Percentiles rank a stretch among this genome's conserved stretches.
Evolutionary conservation across 2,797 vertebrate species (phyloP).

Genomic region (Cuniculus paca): DNA sequence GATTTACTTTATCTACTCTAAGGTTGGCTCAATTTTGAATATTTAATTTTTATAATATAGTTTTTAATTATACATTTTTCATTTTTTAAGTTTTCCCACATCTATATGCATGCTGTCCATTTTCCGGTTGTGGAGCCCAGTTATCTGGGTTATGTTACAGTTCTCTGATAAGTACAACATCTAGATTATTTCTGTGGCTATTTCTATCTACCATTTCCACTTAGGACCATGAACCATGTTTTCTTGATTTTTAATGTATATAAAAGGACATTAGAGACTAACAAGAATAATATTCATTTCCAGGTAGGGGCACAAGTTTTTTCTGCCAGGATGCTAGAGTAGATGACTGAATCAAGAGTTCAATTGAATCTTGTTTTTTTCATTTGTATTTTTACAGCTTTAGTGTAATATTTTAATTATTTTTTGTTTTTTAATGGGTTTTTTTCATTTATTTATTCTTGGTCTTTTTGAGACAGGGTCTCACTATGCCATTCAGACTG

Average conservation of each 20-base stretch:
- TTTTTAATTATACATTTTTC: background rate
- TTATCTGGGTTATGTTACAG: background rate
- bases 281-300: background rate
- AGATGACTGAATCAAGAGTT: background rate
- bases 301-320: background rate
- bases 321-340: background rate
- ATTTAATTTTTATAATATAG: background rate
- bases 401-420: background rate
- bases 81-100: background rate
- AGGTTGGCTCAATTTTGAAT: background rate
- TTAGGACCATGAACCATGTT: background rate
- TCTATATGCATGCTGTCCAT: background rate
- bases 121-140: background rate
- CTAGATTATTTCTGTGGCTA: background rate
- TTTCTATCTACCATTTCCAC: background rate
- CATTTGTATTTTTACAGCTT: background rate
- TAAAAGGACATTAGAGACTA: background rate
- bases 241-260: background rate
- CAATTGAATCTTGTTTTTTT: background rate
- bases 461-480: too few species aligned
- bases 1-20: background rate
- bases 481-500: too few species aligned
- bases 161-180: constrained; percentile 14
- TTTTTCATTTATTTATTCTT: too few species aligned
- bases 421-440: too few species aligned